Evolutionary conservation across 2,888 invertebrate species (phyloP).

Genomic region (Coleophora deauratella): DNA sequence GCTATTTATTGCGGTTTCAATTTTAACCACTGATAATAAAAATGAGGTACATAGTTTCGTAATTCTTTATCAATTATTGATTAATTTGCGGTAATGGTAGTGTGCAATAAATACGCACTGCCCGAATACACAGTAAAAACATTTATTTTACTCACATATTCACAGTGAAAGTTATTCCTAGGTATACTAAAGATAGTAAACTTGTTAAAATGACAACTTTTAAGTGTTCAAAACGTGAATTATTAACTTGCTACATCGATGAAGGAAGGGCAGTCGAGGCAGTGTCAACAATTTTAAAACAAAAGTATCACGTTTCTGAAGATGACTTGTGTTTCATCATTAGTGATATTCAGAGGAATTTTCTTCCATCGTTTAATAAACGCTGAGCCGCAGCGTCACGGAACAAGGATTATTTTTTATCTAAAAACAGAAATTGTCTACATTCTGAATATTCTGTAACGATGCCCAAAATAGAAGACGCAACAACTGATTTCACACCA

Average conservation of each 20-base stretch:
- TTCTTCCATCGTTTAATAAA: slow-evolving; percentile 10
- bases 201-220: background rate
- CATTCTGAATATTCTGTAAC: background rate
- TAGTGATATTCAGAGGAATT: slow-evolving; percentile 10
- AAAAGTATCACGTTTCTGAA: slow-evolving; percentile 8
- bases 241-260: slow-evolving; percentile 3
- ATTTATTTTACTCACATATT: too few species aligned
- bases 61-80: too few species aligned
- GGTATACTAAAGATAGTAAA: too few species aligned
- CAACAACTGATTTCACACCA: too few species aligned
- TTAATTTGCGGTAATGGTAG: too few species aligned
- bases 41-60: too few species aligned
- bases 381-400: slow-evolving; percentile 1
- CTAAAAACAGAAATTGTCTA: background rate
- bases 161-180: too few species aligned
- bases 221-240: background rate
- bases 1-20: too few species aligned
- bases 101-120: too few species aligned
- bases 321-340: slow-evolving; percentile 8
- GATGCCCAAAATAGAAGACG: background rate
- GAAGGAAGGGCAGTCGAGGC: slow-evolving; percentile 4
- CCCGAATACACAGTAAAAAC: too few species aligned
- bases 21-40: too few species aligned
- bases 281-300: slow-evolving; percentile 6
- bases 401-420: background rate